Evolutionary conservation across 2,797 vertebrate species (phyloP).

Genomic region (Pseudopleuronectes americanus): DNA sequence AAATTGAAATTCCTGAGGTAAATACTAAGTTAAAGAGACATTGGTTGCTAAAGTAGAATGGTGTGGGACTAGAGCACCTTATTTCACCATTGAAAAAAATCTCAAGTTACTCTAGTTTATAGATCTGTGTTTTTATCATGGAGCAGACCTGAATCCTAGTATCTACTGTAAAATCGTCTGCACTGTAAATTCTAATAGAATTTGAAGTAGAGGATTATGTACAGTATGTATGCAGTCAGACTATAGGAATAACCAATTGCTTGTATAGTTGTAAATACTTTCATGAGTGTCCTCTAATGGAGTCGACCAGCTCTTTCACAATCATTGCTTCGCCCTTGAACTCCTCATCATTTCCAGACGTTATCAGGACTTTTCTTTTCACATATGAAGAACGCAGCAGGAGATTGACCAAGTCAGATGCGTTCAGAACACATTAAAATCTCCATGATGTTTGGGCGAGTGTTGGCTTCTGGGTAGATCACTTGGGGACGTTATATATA

Average conservation of each 20-base stretch:
- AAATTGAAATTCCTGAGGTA: neutral
- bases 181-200: conserved; percentile 17
- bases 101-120: neutral
- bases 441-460: no score
- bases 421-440: no score
- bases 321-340: conserved; percentile 16
- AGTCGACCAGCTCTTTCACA: conserved; percentile 33
- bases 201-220: conserved; percentile 31
- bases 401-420: no score
- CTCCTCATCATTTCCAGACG: no score
- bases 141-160: neutral
- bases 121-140: conserved; percentile 11
- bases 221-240: conserved; percentile 28
- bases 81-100: neutral
- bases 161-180: conserved; percentile 20
- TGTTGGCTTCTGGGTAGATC: no score
- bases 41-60: conserved; percentile 6
- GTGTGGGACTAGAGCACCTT: neutral
- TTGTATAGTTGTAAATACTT: conserved; percentile 69
- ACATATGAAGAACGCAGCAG: no score
- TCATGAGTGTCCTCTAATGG: conserved; percentile 29
- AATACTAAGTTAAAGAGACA: neutral
- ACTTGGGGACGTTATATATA: no score
- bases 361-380: no score
- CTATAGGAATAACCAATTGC: conserved; percentile 13